These are phyloP conservation scores for Aspidoscelis tigris DNA, from an alignment of 2,113 vertebrate genomes.

Conservation along the genomic window DNA sequence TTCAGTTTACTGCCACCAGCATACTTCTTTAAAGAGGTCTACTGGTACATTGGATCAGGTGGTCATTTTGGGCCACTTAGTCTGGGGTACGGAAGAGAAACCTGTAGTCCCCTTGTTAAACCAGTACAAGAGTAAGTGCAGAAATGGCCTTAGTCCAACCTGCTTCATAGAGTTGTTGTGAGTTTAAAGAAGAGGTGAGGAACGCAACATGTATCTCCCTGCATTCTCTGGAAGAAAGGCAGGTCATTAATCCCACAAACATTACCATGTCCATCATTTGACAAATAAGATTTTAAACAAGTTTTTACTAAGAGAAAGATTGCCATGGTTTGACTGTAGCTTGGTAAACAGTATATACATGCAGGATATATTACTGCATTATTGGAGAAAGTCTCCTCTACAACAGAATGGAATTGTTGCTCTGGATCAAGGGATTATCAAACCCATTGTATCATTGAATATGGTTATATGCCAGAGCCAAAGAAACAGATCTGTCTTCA, in stretches of 20 bases:
- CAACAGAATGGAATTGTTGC: constrained; percentile 19
- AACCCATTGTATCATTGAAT: constrained; percentile 27
- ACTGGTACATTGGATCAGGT: too few species aligned
- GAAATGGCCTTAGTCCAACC: too few species aligned
- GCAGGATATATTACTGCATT: background rate
- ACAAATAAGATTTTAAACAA: background rate
- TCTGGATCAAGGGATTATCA: constrained; percentile 30
- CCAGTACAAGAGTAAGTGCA: too few species aligned
- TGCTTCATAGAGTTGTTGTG: too few species aligned
- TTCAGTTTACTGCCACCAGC: too few species aligned
- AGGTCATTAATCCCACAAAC: background rate
- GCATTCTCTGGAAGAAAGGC: background rate
- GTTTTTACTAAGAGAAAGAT: background rate
- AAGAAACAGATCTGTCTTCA: constrained; percentile 65
- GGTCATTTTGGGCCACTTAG: too few species aligned
- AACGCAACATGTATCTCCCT: background rate
- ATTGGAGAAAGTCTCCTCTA: constrained; percentile 18
- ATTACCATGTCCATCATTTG: too few species aligned
- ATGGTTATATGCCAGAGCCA: constrained; percentile 55
- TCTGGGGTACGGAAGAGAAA: too few species aligned
- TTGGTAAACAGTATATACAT: constrained; percentile 39
- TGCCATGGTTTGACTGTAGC: constrained; percentile 34
- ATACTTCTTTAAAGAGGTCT: too few species aligned
- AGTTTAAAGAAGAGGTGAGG: too few species aligned
- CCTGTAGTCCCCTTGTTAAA: too few species aligned